Conservation (phyloP, 2,113 vertebrate genomes). For the Callocephalon fimbriatum region DNA sequence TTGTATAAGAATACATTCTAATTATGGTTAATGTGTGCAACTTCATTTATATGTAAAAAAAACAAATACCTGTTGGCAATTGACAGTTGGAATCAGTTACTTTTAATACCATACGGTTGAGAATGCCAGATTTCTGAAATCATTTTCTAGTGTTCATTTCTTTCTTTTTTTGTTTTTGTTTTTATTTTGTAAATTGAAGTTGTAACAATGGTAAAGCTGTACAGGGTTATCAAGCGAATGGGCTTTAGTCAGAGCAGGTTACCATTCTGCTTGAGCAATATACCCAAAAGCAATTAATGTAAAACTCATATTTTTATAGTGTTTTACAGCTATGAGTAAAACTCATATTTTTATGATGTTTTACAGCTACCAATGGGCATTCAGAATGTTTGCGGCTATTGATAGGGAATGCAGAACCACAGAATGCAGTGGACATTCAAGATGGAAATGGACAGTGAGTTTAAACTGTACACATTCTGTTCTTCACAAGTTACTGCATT, state of each 20-base stretch:
- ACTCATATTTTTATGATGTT: background rate
- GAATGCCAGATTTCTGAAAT: background rate
- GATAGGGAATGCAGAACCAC: constrained; percentile 94
- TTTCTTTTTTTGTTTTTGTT: background rate
- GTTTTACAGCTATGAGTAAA: background rate
- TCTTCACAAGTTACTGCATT: background rate
- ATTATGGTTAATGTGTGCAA: background rate
- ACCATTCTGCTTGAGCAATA: background rate
- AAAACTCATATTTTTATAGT: too few species aligned
- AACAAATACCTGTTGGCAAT: background rate
- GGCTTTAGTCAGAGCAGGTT: background rate
- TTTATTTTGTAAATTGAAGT: background rate
- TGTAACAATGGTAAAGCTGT: background rate
- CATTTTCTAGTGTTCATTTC: background rate
- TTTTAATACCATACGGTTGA: background rate
- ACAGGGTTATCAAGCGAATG: background rate
- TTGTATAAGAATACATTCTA: background rate
- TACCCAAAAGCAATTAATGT: background rate
- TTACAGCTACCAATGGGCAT: constrained; percentile 94
- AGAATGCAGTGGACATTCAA: constrained; percentile 93
- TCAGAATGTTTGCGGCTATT: constrained; percentile 95
- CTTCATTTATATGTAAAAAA: background rate
- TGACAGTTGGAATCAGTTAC: background rate
- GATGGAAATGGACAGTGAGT: constrained; percentile 98
- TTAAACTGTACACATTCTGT: background rate